phyloP scores from a whole-genome alignment of 2,797 vertebrate species.

The Pangasius sanitwongsei region DNA sequence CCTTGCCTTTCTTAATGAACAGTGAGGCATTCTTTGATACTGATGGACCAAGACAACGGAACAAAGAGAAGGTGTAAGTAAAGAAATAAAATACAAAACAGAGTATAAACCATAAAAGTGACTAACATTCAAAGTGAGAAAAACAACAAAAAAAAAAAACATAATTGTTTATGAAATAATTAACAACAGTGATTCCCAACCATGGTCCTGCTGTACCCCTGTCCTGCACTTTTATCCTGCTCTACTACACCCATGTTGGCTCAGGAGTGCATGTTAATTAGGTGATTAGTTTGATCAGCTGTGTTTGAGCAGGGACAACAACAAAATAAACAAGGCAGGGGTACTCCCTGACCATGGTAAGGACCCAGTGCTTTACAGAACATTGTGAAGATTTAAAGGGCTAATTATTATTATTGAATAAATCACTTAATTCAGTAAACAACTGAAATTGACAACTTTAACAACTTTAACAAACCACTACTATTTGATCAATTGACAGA shows the following conservation, averaged over 20 bases:
- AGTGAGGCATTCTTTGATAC: not conserved
- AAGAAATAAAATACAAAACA: not conserved
- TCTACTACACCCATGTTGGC: not conserved
- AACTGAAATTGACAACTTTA: not conserved
- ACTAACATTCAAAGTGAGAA: not conserved
- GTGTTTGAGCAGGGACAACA: not conserved
- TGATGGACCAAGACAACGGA: not conserved
- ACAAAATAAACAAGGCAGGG: not conserved
- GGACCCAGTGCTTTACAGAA: not conserved
- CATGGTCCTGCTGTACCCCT: not conserved
- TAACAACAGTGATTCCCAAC: not conserved
- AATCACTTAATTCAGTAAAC: not conserved
- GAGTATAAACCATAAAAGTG: not conserved
- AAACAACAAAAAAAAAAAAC: not conserved
- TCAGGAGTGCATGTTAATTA: conserved; percentile 3
- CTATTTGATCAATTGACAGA: not conserved
- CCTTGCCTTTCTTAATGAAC: not conserved
- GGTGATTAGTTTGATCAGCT: not conserved
- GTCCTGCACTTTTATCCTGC: not conserved
- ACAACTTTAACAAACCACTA: not conserved
- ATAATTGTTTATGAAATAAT: not conserved
- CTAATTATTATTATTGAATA: not conserved
- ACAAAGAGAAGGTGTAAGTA: not conserved
- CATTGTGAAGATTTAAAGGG: not conserved
- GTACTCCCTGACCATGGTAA: not conserved